Base-by-base conservation (phyloP, 2,113 vertebrate species). In the Myotis lucifugus region DNA sequence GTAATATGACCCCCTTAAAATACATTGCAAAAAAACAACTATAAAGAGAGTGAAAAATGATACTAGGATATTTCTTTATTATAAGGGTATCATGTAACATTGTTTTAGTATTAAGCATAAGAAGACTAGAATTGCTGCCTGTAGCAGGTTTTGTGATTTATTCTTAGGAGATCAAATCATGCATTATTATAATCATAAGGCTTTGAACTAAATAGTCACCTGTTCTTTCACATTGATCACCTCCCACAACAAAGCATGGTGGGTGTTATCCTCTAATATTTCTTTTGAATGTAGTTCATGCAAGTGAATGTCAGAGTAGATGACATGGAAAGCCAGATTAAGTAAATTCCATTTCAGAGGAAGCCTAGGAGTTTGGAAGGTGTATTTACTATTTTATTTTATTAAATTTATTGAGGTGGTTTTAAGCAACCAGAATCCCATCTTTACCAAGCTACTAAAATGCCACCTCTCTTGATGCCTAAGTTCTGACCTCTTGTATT, bases 61-160 rank as follows among this genome's bases (percentile, higher is more conserved):
- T 59, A 34, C 15, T 61, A 67, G 23, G 27, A 23, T 85, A 61
- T 82, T 40, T 90, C 76, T 23, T 34, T 19, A 64, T 25, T 77
- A 27, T 19, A 40, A 54, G 25, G 2, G 6, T 90, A 3, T 21
- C 52, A 50, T 40, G 73, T 66, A 6, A 46, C 59, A 17, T 37
- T 82, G 12, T 85, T 95, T 94, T 86, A 81, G 18, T n/a, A 29
- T 74, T 79, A 95, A 89, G 34, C n/a, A 54, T 70, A 40, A 19
- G 10, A 70, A 70, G 10, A 15, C 5, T 76, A 54, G n/a, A 64
- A 59, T 59, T 74, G 0, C 85, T 52, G 8, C 21, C 37, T 85
- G 0, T 48, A 84, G 37, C 1, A 52, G 32, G 2, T 81, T 86
- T 12, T 40, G 2, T n/a, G 14, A 74, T 90, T 90, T 85, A 90